Evolutionary conservation across 30 jellyfish, hydroid and myxozoan species (phyloP), one percentile per base, ranked within the genome.

Genomic region (Cassiopea andromeda): DNA sequence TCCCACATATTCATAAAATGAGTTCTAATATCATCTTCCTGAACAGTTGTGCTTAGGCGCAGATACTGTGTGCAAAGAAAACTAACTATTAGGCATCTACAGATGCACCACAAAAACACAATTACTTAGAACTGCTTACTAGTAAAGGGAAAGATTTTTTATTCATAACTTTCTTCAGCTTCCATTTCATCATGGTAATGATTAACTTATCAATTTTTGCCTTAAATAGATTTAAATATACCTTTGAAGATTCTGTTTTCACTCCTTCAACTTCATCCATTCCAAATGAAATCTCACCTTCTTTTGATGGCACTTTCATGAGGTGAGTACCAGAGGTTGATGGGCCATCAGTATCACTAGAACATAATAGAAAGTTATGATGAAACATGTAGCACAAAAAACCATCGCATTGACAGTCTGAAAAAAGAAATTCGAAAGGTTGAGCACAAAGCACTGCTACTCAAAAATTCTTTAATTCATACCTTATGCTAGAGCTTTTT

Each of bases 161-260:
- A 27, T 27, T 27, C 38, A 27, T 27, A 27, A 27, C 38, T 27
- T 27, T 27, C 38, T 27, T 27, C 38, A 27, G 38, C 38, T 27
- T 27, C 38, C 38, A 27, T 27, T 27, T 27, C 38, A 27, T 27
- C 38, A 27, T 27, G 38, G 38, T 27, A 27, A 27, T 27, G 38
- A 27, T 27, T 27, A 27, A 27, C 38, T 27, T 27, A 27, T 27
- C 38, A 27, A 27, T 27, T 27, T 27, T 27, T 2, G 2, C 27
- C 48, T 1, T 72, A 72, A 46, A 54, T 3, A 10, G 0, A 54
- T 10, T 10, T 54, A 54, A 0, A 58, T 49, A 45, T 14, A 44
- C 83, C 73, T 75, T 66, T 38, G 91, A 64, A 38, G 91, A 4
- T 60, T 44, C 68, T 46, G 91, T 73, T 68, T 69, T 49, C 19